Evolutionary conservation across 2,113 vertebrate genomes (phyloP).

Genomic region (Vulpes lagopus): DNA sequence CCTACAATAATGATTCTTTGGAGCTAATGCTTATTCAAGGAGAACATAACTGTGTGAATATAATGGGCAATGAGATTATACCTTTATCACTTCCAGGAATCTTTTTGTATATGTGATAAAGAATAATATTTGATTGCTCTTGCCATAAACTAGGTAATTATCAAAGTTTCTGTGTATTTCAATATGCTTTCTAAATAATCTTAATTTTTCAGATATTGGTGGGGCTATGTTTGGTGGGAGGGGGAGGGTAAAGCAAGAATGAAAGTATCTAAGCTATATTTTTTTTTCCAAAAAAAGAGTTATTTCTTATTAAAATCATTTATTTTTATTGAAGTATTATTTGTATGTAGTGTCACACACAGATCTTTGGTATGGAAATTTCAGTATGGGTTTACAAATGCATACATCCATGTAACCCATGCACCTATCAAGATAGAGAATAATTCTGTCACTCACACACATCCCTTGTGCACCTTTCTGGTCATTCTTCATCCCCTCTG

Average conservation of each 20-base stretch:
- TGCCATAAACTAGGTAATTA: constrained; percentile 14
- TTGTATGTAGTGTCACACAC: background rate
- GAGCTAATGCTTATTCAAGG: constrained; percentile 26
- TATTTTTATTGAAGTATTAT: background rate
- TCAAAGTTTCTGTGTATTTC: background rate
- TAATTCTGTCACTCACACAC: background rate
- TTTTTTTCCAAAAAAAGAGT: background rate
- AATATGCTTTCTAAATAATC: background rate
- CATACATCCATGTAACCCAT: background rate
- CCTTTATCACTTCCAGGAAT: constrained; percentile 42
- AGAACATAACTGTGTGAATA: background rate
- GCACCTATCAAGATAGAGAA: background rate
- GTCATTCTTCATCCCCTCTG: background rate
- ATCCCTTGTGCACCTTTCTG: rapidly evolving
- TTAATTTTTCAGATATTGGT: background rate
- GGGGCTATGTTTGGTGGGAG: background rate
- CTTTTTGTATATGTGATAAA: background rate
- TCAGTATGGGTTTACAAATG: background rate
- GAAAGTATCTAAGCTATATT: background rate
- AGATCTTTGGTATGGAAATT: background rate
- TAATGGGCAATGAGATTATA: background rate
- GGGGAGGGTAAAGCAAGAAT: background rate
- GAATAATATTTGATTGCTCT: constrained; percentile 46
- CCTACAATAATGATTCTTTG: constrained; percentile 25
- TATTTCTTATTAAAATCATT: background rate